Evolutionary conservation across 2,888 invertebrate genomes (phyloP), one percentile per base, ranked within the genome.

Genomic region (Chrysodeixis includens): DNA sequence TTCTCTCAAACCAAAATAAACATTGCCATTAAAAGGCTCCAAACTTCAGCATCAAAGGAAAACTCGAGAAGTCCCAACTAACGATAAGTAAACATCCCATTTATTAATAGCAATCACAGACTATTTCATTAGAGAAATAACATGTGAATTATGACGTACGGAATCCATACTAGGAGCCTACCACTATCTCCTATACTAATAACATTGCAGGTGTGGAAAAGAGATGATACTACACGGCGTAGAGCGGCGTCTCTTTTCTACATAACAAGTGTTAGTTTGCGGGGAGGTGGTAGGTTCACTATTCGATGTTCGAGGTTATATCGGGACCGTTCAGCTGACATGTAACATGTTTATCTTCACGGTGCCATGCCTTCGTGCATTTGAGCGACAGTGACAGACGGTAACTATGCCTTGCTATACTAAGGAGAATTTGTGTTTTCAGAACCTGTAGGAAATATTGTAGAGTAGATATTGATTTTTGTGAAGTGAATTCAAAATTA

Each of bases 271-370:
- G 6, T 26, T 26, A 26, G 2, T 26, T 26, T 26, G 6, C 2
- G 26, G 2, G 6, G 2, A 4, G 26, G 26, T 26, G 26, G 26
- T 26, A 26, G 26, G 26, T 26, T 6, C 6, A 62, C 30, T 40
- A 54, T 61, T 65, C 58, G 56, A 71, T 62, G 58, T 69, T 62
- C 30, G 56, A 63, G 57, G 52, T 66, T 70, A 72, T 69, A 76
- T 74, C 56, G 66, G 63, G 66, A 62, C 56, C 77, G 68, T 75
- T 79, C 71, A 69, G 71, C 74, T 74, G 83, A 77, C 82, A 76
- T 69, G 80, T 72, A 76, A 79, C 78, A 62, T 30, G 76, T 78
- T 84, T 83, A 83, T 84, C 83, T 84, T 74, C 65, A 74, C 66
- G 67, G 74, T 57, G 57, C 68, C 69, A 71, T 74, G 74, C 64